Conservation (phyloP, 2,888 invertebrate genomes). For the Danaus chrysippus region DNA sequence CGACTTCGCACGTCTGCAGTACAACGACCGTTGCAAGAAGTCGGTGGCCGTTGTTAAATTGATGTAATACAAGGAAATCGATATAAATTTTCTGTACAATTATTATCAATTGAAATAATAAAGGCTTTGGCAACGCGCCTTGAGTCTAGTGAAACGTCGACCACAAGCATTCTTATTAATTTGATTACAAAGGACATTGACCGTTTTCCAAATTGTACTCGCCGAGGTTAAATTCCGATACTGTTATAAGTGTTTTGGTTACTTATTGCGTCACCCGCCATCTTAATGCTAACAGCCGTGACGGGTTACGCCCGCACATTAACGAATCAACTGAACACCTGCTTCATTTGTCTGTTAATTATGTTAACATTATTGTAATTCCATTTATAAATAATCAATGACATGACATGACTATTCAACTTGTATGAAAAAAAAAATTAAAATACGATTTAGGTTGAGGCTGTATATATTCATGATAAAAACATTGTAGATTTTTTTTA, state of each 20-base stretch:
- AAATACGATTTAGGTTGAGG: conserved; percentile 3
- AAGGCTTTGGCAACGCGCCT: background rate
- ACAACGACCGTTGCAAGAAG: too few species aligned
- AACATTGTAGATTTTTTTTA: too few species aligned
- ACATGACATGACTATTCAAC: background rate
- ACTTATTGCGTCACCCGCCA: conserved; percentile 28
- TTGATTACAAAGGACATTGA: conserved; percentile 25
- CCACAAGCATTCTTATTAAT: conserved; percentile 14
- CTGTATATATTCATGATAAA: too few species aligned
- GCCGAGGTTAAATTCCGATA: conserved; percentile 27
- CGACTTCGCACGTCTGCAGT: too few species aligned
- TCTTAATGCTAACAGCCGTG: conserved; percentile 18
- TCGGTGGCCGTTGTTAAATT: too few species aligned
- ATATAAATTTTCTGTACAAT: background rate
- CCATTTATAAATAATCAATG: background rate
- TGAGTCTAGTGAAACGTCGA: conserved; percentile 6
- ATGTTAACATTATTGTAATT: background rate
- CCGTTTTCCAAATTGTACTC: conserved; percentile 30
- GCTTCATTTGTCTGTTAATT: conserved; percentile 1
- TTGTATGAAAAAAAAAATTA: background rate
- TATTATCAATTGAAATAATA: background rate
- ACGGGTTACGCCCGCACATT: conserved; percentile 22
- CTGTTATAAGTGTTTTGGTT: conserved; percentile 26
- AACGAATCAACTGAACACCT: conserved; percentile 1
- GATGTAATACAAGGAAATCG: too few species aligned